Base-by-base conservation (phyloP, 2,888 invertebrate species). In the Amphiduros pacificus region DNA sequence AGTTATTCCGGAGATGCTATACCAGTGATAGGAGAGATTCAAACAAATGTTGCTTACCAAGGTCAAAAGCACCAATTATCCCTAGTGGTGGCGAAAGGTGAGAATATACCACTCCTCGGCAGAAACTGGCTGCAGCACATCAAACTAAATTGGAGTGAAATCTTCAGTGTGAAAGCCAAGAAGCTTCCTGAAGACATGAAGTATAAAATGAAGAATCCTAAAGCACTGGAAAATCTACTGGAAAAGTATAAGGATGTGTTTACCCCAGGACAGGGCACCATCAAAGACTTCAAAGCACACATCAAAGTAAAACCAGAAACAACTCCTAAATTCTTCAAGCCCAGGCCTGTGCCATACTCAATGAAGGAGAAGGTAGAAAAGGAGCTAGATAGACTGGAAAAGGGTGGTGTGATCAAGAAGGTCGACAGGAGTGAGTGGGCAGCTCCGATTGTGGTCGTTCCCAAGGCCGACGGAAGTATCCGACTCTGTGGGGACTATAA, bases 341-440 rank as follows among this genome's bases (percentile, higher is more conserved):
- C 69, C 0, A 32, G 72, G 14, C 65, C 62, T 2, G 64, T 71
- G 4, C 67, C 73, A 1, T 61, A 65, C 24, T 66, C 64, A n/a
- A 28, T 63, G 2, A 26, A 44, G 14, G 51, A 50, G n/a, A 40
- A 22, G 9, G 63, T 70, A 3, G 60, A 69, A 6, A 17, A n/a
- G 9, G 73, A 74, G 49, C 26, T 71, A n/a, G 55, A 67, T 11
- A 55, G 70, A 9, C 55, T 70, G 6, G 44, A 59, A 27, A 11
- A 57, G 6, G 29, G 53, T 4, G 67, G 66, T n/a, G 66, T 64
- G 0, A 26, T 68, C 4, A 48, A 63, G 36, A 40, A 52, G 40
- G 63, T 70, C 11, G 53, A 55, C 9, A 60, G 24, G 26, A 53
- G 58, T 29, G 48, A 63, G 9, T 73, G 69, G 67, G 73, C 70